These are phyloP conservation scores for Apogon talboti DNA, from an alignment of 2,797 vertebrate species.

Conservation along the genomic window DNA sequence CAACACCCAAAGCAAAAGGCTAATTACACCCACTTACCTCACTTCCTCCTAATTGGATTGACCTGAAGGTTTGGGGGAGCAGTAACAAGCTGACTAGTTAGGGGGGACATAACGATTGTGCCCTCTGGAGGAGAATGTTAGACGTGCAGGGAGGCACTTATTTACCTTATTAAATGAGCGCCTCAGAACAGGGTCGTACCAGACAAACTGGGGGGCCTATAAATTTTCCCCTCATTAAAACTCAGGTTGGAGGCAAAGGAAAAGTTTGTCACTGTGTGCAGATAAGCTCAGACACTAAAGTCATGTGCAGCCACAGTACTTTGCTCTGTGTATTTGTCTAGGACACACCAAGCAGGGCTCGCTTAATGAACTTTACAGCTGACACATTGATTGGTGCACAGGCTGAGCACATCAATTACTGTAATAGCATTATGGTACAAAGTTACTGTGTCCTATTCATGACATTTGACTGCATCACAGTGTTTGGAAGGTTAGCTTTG, in stretches of 20 bases:
- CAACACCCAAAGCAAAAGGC: slow-evolving; percentile 86
- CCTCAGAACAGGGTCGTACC: slow-evolving; percentile 76
- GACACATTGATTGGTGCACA: slow-evolving; percentile 12
- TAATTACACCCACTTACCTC: slow-evolving; percentile 87
- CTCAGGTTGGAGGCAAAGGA: slow-evolving; percentile 44
- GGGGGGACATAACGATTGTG: slow-evolving; percentile 81
- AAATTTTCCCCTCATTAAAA: slow-evolving; percentile 86
- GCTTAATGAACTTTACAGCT: slow-evolving; percentile 8
- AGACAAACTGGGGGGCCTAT: slow-evolving; percentile 77
- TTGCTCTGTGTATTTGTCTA: slow-evolving; percentile 24
- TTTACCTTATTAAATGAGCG: slow-evolving; percentile 86
- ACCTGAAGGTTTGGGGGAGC: slow-evolving; percentile 84
- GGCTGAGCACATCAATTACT: slow-evolving; percentile 1
- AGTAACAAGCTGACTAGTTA: slow-evolving; percentile 83
- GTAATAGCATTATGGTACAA: neutral
- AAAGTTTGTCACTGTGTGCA: slow-evolving; percentile 39
- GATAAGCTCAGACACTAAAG: slow-evolving; percentile 24
- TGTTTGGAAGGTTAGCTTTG: too few species aligned
- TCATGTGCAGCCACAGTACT: neutral
- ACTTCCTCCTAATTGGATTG: slow-evolving; percentile 89
- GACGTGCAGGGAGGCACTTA: slow-evolving; percentile 80
- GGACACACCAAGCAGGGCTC: slow-evolving; percentile 1
- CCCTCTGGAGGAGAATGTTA: slow-evolving; percentile 82
- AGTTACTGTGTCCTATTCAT: neutral
- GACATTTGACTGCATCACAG: neutral